Evolutionary conservation across 30 jellyfish, hydroid and myxozoan species (phyloP).

Genomic region (Aurelia aurita): DNA sequence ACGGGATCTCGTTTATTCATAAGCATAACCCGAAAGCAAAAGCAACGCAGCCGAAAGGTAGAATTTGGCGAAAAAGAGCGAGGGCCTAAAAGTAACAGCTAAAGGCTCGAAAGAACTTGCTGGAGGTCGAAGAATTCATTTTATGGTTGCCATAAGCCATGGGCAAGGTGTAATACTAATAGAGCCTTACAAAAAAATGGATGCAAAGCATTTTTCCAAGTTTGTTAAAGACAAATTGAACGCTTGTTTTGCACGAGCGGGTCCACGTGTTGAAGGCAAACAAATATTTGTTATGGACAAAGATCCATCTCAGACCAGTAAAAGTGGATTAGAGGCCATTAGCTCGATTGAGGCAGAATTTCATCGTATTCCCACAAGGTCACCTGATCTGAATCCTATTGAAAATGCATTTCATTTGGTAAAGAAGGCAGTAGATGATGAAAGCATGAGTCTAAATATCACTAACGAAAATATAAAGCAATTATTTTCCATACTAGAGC

Average conservation of each 20-base stretch:
- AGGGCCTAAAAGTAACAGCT: not conserved
- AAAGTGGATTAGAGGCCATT: not conserved
- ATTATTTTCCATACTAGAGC: too few relatives aligned
- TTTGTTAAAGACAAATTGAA: not conserved
- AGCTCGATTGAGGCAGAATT: not conserved
- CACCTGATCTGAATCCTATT: not conserved
- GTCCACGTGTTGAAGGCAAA: not conserved
- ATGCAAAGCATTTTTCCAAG: not conserved
- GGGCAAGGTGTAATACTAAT: not conserved
- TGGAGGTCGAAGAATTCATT: conserved; percentile 1
- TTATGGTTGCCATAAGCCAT: not conserved
- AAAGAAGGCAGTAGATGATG: too few relatives aligned
- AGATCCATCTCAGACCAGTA: not conserved
- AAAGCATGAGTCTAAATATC: too few relatives aligned
- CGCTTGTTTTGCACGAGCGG: not conserved
- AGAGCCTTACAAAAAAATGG: conserved; percentile 1
- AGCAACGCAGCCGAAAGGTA: too few relatives aligned
- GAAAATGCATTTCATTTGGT: not conserved
- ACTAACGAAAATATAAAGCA: too few relatives aligned
- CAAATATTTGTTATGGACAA: not conserved
- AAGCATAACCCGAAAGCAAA: too few relatives aligned
- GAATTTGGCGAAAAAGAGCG: too few relatives aligned
- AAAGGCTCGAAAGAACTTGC: conserved; percentile 8
- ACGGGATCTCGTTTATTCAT: too few relatives aligned
- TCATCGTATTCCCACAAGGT: too few relatives aligned